Evolutionary conservation across 2,888 invertebrate genomes (phyloP).

Genomic region (Drosophila siamana): DNA sequence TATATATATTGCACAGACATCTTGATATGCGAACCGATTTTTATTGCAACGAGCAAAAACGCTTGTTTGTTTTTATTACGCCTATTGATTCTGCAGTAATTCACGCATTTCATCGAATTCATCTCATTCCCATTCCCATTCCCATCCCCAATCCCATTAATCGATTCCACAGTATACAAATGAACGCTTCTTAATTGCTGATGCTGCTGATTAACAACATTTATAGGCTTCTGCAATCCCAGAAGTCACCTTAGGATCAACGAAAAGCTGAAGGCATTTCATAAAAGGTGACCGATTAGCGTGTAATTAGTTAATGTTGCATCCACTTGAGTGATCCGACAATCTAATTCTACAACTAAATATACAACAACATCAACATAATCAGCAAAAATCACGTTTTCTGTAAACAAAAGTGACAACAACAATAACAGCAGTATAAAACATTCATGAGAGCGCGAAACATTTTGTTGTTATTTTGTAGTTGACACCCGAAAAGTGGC

Average conservation of each 20-base stretch:
- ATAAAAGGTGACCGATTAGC: constrained; percentile 7
- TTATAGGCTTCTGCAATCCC: not conserved
- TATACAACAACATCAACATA: constrained; percentile 6
- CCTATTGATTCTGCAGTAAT: constrained; percentile 50
- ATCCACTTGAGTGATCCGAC: constrained; percentile 6
- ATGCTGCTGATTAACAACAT: not conserved
- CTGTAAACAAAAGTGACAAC: not conserved
- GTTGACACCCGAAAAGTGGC: constrained; percentile 65
- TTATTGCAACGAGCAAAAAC: constrained; percentile 64
- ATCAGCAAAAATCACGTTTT: constrained; percentile 35
- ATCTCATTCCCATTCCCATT: constrained; percentile 51
- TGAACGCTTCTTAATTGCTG: constrained; percentile 27
- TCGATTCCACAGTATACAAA: constrained; percentile 15
- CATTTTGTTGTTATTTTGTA: constrained; percentile 79
- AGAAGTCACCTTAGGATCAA: not conserved
- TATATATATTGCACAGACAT: constrained; percentile 16
- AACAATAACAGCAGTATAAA: constrained; percentile 14
- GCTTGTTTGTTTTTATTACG: constrained; percentile 76
- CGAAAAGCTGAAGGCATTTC: not conserved
- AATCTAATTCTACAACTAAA: constrained; percentile 12
- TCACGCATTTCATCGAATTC: constrained; percentile 68
- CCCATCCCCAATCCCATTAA: constrained; percentile 50
- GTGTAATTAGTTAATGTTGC: constrained; percentile 29
- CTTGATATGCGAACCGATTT: constrained; percentile 63
- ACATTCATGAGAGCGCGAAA: constrained; percentile 68